Conservation (phyloP, 2,797 vertebrate genomes). For the Smutsia temminckii region DNA sequence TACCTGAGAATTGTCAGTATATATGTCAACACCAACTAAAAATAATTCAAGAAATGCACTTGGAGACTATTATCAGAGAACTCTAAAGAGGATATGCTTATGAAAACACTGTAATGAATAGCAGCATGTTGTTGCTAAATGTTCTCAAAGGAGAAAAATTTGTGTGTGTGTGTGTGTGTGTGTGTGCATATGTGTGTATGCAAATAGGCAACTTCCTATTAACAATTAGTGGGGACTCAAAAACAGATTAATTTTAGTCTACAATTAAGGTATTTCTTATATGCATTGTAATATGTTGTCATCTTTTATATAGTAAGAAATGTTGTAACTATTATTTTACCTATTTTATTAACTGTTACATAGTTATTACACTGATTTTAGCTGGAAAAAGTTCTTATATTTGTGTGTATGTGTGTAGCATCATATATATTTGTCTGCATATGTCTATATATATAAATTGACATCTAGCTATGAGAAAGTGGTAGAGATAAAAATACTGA, state of each 20-base stretch:
- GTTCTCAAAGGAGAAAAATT: neutral
- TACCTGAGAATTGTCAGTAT: neutral
- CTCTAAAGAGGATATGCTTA: neutral
- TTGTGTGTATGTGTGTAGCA: neutral
- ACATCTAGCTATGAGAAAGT: neutral
- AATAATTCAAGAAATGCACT: neutral
- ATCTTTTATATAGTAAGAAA: neutral
- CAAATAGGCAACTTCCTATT: neutral
- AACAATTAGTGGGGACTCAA: neutral
- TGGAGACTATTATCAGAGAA: neutral
- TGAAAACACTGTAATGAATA: constrained; percentile 14
- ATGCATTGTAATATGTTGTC: neutral
- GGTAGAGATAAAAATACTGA: constrained; percentile 42
- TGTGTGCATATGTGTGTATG: neutral
- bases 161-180: neutral
- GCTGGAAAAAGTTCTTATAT: neutral
- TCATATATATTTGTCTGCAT: neutral
- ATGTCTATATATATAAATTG: constrained; percentile 9
- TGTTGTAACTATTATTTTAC: neutral
- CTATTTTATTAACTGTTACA: neutral
- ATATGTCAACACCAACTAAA: neutral
- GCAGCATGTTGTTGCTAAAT: neutral
- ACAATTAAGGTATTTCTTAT: neutral
- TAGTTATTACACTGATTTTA: neutral
- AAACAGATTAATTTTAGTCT: neutral